phyloP scores from a whole-genome alignment of 2,888 invertebrate species.

The Leucoptera coffeella region DNA sequence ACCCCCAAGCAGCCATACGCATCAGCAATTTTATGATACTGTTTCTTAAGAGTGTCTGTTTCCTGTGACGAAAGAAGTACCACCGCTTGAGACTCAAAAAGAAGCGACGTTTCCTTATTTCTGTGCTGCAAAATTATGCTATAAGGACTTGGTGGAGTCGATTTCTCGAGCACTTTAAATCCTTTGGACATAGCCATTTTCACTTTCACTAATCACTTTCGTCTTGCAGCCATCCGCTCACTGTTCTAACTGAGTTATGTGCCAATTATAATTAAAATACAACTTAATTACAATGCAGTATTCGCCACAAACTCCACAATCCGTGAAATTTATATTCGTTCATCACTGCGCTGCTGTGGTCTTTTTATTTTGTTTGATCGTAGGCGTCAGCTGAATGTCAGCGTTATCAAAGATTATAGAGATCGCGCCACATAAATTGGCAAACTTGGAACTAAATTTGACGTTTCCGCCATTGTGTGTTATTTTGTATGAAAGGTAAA shows the following conservation, averaged over 20 bases:
- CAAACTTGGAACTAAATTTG: too few species aligned
- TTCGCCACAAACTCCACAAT: too few species aligned
- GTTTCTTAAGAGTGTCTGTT: constrained; percentile 81
- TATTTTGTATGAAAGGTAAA: too few species aligned
- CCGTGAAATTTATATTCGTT: too few species aligned
- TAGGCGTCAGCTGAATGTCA: too few species aligned
- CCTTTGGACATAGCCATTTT: constrained; percentile 92
- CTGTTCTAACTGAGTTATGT: constrained; percentile 7
- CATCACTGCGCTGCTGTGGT: too few species aligned
- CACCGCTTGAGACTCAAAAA: constrained; percentile 90
- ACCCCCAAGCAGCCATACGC: constrained; percentile 96
- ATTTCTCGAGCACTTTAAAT: constrained; percentile 85
- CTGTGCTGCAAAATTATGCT: constrained; percentile 87
- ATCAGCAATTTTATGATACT: constrained; percentile 87
- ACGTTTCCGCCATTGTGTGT: too few species aligned
- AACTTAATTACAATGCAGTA: too few species aligned
- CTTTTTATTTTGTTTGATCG: too few species aligned
- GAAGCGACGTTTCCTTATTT: constrained; percentile 76
- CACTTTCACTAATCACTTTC: constrained; percentile 12
- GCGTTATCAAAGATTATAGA: too few species aligned
- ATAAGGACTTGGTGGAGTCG: constrained; percentile 79
- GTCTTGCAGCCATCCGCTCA: constrained; percentile 26
- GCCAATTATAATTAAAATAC: too few species aligned
- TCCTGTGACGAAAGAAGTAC: constrained; percentile 82
- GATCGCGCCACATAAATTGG: too few species aligned